Base-by-base conservation (phyloP, 1,140 invertebrate genomes). In the Saxidomus purpurata region DNA sequence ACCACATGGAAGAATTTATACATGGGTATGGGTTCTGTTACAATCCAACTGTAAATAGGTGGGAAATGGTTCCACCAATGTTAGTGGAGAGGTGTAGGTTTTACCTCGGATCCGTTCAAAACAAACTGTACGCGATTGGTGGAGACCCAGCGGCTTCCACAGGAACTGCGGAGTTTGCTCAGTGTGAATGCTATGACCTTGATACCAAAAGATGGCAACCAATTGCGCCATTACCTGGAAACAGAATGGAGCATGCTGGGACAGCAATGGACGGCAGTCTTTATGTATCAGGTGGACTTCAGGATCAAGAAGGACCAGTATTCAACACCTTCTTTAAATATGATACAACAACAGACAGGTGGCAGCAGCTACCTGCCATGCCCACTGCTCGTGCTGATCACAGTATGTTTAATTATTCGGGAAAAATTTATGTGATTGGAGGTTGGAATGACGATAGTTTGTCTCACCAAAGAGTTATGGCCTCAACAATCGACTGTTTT, bases 1-100 rank as follows among this genome's bases (percentile, higher is more conserved):
- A 97, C 38, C 90, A 94, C 13, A 92, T 94, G 87, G 93, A 96
- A 94, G 97, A 98, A 95, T 97, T 97, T 90, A 97, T 97, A 77
- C 97, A 98, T 96, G 97, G 97, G 0, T 98, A 97, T 95, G 97
- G 97, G 1, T 98, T 98, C 92, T 96, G 97, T 34, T 98, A 97
- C 91, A 97, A 96, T 92, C 97, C 97, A 0, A 92, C 96, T 34
- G 95, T 95, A 6, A 96, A 97, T 92, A 96, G 96, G 87, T 98
- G 97, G 97, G 96, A 96, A 9, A 97, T 97, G 25, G 97, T 98
- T 92, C 96, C 97, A 0, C 97, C 97, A 9, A 97, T 98, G 96
- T 96, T 97, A 84, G 94, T 96, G 49, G 97, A 98, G 92, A 94
- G 97, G 52, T 98, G 97, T 93, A 94, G 97, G 0, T 98, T 98